These are phyloP conservation scores for Strigamia crassipes DNA, from an alignment of 2,888 invertebrate genomes.

Conservation along the genomic window DNA sequence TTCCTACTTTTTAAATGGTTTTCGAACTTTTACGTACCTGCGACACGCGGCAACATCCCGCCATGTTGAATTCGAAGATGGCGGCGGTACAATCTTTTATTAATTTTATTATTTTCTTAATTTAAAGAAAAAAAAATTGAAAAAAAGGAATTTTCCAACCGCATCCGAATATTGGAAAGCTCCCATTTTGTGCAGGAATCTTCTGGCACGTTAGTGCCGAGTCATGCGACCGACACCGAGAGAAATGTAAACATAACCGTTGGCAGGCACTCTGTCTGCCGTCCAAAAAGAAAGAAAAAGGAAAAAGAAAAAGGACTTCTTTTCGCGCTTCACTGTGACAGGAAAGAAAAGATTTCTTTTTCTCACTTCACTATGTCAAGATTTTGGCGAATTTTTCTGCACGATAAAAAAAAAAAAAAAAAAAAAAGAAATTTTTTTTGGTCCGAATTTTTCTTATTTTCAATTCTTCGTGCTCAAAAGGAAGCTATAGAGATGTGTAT, in stretches of 20 bases:
- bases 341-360: neutral
- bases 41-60: too few relatives aligned
- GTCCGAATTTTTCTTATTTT: neutral
- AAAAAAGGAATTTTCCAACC: neutral
- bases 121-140: neutral
- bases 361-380: neutral
- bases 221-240: conserved; percentile 8
- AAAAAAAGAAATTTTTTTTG: too few relatives aligned
- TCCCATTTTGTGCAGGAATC: neutral
- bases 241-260: conserved; percentile 31
- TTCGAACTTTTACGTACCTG: neutral
- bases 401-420: neutral
- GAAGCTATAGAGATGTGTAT: neutral
- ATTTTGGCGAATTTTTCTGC: too few relatives aligned
- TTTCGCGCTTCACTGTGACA: conserved; percentile 17
- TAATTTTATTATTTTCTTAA: too few relatives aligned
- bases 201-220: conserved; percentile 12
- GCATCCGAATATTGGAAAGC: neutral
- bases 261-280: conserved; percentile 38
- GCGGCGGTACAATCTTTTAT: neutral
- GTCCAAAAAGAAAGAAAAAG: neutral
- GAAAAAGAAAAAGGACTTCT: neutral
- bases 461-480: neutral
- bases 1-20: neutral
- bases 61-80: neutral